phyloP scores from a whole-genome alignment of 2,797 vertebrate species.

The Fistularia commersonii region DNA sequence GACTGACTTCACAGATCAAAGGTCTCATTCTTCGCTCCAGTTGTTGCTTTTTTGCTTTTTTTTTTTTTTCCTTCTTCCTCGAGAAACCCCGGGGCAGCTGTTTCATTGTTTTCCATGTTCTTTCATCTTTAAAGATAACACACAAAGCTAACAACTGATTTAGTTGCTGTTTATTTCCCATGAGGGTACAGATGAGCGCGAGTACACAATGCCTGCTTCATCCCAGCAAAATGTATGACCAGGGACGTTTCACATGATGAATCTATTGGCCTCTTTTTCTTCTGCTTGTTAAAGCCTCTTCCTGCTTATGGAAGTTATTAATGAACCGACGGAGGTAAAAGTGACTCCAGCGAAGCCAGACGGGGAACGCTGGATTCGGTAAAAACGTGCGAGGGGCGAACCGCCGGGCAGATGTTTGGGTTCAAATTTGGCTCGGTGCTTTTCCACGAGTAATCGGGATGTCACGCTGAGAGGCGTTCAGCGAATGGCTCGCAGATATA shows the following conservation, averaged over 20 bases:
- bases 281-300: conserved; percentile 2
- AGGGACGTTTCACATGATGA: conserved; percentile 17
- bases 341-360: no score
- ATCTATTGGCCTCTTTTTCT: conserved; percentile 9
- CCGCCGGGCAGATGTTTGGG: conserved; percentile 66
- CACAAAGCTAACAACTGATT: conserved; percentile 61
- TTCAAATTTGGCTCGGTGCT: conserved; percentile 42
- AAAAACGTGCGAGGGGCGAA: conserved; percentile 32
- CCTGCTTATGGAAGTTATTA: conserved; percentile 30
- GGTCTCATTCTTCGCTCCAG: conserved; percentile 62
- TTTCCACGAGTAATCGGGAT: conserved; percentile 52
- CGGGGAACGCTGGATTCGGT: no score
- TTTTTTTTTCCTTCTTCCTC: conserved; percentile 30
- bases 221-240: conserved; percentile 32
- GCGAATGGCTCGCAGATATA: conserved; percentile 66
- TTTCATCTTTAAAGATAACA: conserved; percentile 74
- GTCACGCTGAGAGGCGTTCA: conserved; percentile 66
- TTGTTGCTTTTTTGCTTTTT: conserved; percentile 45
- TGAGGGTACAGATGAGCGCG: conserved; percentile 50
- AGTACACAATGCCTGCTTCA: conserved; percentile 47
- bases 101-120: conserved; percentile 68
- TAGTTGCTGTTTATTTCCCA: conserved; percentile 64
- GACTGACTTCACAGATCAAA: conserved; percentile 64
- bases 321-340: conserved; percentile 25
- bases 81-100: conserved; percentile 60